These are phyloP conservation scores for Lethenteron reissneri DNA, from an alignment of 2,113 vertebrate genomes.

Conservation along the genomic window DNA sequence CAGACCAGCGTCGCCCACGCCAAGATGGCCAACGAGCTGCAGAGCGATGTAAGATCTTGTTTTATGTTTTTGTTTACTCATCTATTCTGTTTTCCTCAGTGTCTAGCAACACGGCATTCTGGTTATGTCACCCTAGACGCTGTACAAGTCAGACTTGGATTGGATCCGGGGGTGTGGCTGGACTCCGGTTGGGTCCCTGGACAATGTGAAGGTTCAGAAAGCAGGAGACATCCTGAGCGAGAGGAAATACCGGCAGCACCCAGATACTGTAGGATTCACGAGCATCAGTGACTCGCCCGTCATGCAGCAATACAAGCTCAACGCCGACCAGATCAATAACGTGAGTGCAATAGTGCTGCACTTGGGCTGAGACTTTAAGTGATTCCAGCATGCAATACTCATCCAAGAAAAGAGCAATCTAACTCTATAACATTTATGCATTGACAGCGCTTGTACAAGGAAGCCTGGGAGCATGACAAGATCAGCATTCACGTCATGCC, in stretches of 20 bases:
- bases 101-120: background rate
- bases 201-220: conserved; percentile 47
- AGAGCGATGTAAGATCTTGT: conserved; percentile 38
- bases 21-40: conserved; percentile 43
- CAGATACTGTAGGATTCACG: conserved; percentile 57
- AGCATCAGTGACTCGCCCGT: conserved; percentile 44
- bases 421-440: conserved; percentile 36
- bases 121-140: conserved; percentile 27
- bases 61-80: background rate
- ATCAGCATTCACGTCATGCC: conserved; percentile 33
- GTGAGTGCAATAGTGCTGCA: conserved; percentile 25
- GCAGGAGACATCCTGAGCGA: conserved; percentile 56
- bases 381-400: conserved; percentile 14
- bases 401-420: conserved; percentile 43
- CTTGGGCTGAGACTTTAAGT: background rate
- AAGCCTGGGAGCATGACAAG: conserved; percentile 50
- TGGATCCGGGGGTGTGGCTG: conserved; percentile 20
- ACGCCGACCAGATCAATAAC: conserved; percentile 45
- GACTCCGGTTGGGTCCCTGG: conserved; percentile 48
- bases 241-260: conserved; percentile 47
- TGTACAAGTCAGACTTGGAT: conserved; percentile 53
- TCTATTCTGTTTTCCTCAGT: too few species aligned
- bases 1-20: conserved; percentile 52
- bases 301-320: conserved; percentile 56
- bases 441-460: conserved; percentile 26